A percentile compares a stretch with the other conserved stretches of the same genome.
phyloP scores from a whole-genome alignment of 2,888 invertebrate genomes.

The Neoaliturus tenellus region DNA sequence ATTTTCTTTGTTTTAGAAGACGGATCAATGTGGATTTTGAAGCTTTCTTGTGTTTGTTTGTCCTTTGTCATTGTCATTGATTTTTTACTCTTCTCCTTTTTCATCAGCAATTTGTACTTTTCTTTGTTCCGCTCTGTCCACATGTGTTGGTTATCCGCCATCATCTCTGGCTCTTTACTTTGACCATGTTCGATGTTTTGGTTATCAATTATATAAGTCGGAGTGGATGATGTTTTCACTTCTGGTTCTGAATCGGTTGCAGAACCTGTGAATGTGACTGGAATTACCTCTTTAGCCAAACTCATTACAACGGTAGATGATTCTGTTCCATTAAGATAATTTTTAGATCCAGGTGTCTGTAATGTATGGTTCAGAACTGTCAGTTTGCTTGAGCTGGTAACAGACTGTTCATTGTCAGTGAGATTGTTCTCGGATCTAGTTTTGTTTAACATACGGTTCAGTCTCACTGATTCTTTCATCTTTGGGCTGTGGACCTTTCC shows the following conservation, averaged over 20 bases:
- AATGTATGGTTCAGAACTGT: too few relatives aligned
- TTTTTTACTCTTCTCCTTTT: neutral
- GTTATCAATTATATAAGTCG: neutral
- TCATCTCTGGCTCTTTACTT: neutral
- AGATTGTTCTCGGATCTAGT: neutral
- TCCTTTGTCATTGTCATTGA: neutral
- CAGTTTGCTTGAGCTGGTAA: neutral
- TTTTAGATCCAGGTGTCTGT: too few relatives aligned
- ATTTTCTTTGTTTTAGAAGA: conserved; percentile 12
- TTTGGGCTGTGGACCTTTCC: neutral
- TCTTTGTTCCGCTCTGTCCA: conserved; percentile 20
- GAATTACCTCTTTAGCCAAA: too few relatives aligned
- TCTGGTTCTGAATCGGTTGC: too few relatives aligned
- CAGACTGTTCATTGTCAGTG: neutral
- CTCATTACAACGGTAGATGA: too few relatives aligned
- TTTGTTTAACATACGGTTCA: neutral
- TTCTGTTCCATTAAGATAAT: too few relatives aligned
- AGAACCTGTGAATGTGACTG: too few relatives aligned
- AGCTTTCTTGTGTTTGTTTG: neutral
- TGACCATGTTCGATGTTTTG: neutral
- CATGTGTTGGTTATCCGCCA: neutral
- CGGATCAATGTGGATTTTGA: neutral
- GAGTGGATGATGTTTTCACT: neutral
- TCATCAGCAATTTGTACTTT: neutral
- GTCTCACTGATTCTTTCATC: neutral